These are phyloP conservation scores for Varanus salvator DNA, from an alignment of 2,113 vertebrate genomes.

Conservation along the genomic window DNA sequence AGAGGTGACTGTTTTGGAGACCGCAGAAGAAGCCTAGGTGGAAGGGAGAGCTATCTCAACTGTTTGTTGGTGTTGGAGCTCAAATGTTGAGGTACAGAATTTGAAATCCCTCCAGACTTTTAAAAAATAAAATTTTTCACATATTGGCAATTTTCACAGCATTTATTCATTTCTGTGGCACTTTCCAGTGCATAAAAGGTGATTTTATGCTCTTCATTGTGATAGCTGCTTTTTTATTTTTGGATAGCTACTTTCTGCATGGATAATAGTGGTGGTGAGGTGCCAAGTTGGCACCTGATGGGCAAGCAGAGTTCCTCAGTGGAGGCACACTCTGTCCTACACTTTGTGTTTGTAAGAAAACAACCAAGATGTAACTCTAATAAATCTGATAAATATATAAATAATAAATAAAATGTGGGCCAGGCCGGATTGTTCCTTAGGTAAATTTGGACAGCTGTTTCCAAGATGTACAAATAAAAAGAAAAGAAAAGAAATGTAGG, in stretches of 20 bases:
- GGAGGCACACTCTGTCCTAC: not conserved
- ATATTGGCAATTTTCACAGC: not conserved
- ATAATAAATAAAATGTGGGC: accelerated
- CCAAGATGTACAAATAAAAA: not conserved
- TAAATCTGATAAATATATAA: too few relatives aligned
- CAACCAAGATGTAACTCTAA: too few relatives aligned
- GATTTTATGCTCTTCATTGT: too few relatives aligned
- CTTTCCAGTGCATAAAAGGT: not conserved
- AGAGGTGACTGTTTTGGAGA: not conserved
- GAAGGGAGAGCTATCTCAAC: not conserved
- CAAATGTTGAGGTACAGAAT: not conserved
- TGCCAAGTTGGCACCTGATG: not conserved
- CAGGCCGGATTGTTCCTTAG: not conserved
- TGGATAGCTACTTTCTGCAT: not conserved
- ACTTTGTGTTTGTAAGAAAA: too few relatives aligned
- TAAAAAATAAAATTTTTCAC: not conserved
- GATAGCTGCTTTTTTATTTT: not conserved
- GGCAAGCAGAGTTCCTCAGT: accelerated
- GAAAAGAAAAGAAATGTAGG: not conserved
- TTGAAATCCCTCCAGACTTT: not conserved
- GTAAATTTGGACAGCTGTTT: not conserved
- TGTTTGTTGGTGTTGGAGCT: not conserved
- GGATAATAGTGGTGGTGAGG: not conserved
- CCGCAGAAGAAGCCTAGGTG: not conserved
- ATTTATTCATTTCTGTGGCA: not conserved